phyloP scores from a whole-genome alignment of 1,140 invertebrate species.

The Habropoda laboriosa region DNA sequence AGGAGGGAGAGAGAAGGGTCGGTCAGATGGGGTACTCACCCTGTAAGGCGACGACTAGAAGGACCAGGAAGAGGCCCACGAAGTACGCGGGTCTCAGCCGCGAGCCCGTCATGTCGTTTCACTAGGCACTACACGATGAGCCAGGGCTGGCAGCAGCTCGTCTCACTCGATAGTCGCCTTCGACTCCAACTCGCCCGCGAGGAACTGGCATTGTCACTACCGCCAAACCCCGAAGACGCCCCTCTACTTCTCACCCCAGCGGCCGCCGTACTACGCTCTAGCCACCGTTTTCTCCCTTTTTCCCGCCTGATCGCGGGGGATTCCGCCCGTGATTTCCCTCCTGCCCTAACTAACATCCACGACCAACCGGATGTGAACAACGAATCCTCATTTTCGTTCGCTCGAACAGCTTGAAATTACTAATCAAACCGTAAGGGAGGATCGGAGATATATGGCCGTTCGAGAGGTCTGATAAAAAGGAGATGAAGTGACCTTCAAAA shows the following conservation, averaged over 20 bases:
- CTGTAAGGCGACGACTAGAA: conserved; percentile 78
- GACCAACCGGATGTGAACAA: background rate
- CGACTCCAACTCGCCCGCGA: conserved; percentile 77
- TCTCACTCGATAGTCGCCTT: conserved; percentile 76
- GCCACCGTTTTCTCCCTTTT: background rate
- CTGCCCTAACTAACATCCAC: too few relatives aligned
- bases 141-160: conserved; percentile 75
- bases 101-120: conserved; percentile 80
- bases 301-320: background rate
- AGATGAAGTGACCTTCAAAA: background rate
- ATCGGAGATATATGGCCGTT: too few relatives aligned
- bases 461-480: background rate
- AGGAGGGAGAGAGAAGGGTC: background rate
- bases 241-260: conserved; percentile 64
- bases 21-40: conserved; percentile 71
- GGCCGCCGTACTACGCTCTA: conserved; percentile 8
- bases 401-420: background rate
- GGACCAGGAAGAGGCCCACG: conserved; percentile 77
- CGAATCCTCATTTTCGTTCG: background rate
- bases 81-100: conserved; percentile 77
- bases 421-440: background rate
- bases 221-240: conserved; percentile 71
- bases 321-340: background rate
- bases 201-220: conserved; percentile 75
- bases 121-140: conserved; percentile 77